Percentiles rank a stretch among this genome's conserved stretches.
phyloP scores from a whole-genome alignment of 2,888 invertebrate species.

The Drosophila siamana region DNA sequence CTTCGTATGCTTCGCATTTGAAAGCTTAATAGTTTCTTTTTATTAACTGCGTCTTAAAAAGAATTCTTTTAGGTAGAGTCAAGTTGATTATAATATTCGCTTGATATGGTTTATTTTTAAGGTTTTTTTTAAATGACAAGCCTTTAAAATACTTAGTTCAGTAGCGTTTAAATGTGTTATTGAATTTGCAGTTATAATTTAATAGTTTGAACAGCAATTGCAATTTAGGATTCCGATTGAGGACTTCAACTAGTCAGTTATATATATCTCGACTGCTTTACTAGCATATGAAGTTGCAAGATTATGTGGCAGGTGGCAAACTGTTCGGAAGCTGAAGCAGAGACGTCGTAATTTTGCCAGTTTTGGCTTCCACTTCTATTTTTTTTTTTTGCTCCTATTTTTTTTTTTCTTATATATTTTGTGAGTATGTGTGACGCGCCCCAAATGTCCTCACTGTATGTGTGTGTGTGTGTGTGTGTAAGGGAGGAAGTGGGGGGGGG shows the following conservation, averaged over 20 bases:
- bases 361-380: constrained; percentile 37
- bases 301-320: background rate
- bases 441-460: constrained; percentile 52
- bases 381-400: constrained; percentile 13
- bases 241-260: no score
- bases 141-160: no score
- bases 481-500: constrained; percentile 4
- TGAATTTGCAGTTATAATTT: no score
- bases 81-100: no score
- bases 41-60: no score
- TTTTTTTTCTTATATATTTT: constrained; percentile 4
- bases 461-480: constrained; percentile 39
- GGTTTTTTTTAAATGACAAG: no score
- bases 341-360: constrained; percentile 29
- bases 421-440: constrained; percentile 40
- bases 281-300: background rate
- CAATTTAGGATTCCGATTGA: background rate
- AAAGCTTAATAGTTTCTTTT: no score
- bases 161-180: no score
- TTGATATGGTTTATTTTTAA: no score
- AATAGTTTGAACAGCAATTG: background rate
- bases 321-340: background rate
- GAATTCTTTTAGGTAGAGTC: no score
- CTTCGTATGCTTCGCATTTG: no score
- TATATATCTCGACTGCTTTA: background rate